Percentiles rank a stretch among this genome's conserved stretches.
Evolutionary conservation across 2,797 vertebrate species (phyloP).

Genomic region (Pseudochirops corinnae): DNA sequence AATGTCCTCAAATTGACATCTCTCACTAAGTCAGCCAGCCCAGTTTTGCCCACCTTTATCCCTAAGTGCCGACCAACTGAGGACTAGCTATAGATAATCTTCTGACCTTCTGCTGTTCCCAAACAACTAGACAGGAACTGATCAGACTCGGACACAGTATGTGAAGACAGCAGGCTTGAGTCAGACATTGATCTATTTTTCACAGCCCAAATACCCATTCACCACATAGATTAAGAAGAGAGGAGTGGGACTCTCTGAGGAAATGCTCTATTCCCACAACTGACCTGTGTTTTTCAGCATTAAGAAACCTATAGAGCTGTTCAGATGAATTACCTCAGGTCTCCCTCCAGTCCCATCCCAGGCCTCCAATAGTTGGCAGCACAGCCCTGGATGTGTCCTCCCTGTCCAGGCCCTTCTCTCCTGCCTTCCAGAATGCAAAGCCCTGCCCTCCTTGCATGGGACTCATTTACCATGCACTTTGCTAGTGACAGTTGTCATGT

Average conservation of each 20-base stretch:
- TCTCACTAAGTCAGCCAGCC: neutral
- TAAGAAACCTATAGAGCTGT: constrained; percentile 77
- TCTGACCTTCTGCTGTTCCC: neutral
- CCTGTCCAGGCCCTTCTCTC: neutral
- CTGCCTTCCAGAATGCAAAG: constrained; percentile 59
- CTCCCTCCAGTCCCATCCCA: constrained; percentile 9
- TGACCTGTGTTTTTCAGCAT: constrained; percentile 65
- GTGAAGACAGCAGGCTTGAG: neutral
- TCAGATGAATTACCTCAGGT: constrained; percentile 66
- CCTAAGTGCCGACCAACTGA: neutral
- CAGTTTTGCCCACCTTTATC: neutral
- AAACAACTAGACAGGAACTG: neutral
- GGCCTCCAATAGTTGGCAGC: constrained; percentile 19
- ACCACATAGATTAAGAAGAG: constrained; percentile 57
- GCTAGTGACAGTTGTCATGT: constrained; percentile 90
- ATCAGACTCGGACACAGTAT: neutral
- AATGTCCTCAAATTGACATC: neutral
- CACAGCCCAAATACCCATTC: constrained; percentile 45
- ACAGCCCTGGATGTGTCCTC: neutral
- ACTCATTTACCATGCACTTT: constrained; percentile 85
- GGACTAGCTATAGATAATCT: neutral
- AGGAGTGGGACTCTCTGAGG: constrained; percentile 63
- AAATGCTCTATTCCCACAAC: constrained; percentile 66
- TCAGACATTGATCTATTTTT: constrained; percentile 64
- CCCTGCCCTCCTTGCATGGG: constrained; percentile 63